Evolutionary conservation across 2,113 vertebrate genomes (phyloP).

Genomic region (Aptenodytes forsteri): DNA sequence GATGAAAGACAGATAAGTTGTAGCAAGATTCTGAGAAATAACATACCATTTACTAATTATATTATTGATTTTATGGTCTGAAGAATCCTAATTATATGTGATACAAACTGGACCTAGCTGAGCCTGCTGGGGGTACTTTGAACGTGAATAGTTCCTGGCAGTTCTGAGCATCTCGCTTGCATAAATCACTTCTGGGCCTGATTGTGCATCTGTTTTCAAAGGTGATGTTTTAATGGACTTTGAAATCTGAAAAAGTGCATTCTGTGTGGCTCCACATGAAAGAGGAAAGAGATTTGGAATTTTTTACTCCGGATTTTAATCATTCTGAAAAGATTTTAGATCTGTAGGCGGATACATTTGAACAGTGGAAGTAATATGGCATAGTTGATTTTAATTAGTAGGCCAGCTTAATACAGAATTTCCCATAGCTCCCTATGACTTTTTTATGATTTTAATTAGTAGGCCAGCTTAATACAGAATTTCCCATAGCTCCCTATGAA

Average conservation of each 20-base stretch:
- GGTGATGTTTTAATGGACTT: conserved; percentile 62
- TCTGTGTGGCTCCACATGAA: conserved; percentile 72
- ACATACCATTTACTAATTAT: conserved; percentile 78
- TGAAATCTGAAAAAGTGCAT: conserved; percentile 48
- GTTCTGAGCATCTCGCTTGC: conserved; percentile 34
- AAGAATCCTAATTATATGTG: conserved; percentile 73
- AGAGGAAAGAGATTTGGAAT: conserved; percentile 51
- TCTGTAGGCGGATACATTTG: conserved; percentile 28
- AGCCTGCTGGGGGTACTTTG: conserved; percentile 68
- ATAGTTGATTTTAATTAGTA: conserved; percentile 70
- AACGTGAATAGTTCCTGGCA: conserved; percentile 57
- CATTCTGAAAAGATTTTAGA: conserved; percentile 15
- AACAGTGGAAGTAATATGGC: conserved; percentile 38
- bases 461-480: neutral
- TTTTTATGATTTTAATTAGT: conserved; percentile 69
- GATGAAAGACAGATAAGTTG: conserved; percentile 81
- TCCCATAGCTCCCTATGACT: conserved; percentile 21
- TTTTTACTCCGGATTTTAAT: conserved; percentile 51
- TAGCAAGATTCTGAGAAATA: conserved; percentile 79
- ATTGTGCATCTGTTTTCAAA: conserved; percentile 52
- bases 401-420: neutral
- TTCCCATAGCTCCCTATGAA: conserved; percentile 20
- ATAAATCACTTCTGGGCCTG: conserved; percentile 49
- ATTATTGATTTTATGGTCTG: conserved; percentile 78
- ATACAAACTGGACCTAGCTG: conserved; percentile 21